Conservation (phyloP, 1,140 invertebrate genomes). For the Eurosta solidaginis region DNA sequence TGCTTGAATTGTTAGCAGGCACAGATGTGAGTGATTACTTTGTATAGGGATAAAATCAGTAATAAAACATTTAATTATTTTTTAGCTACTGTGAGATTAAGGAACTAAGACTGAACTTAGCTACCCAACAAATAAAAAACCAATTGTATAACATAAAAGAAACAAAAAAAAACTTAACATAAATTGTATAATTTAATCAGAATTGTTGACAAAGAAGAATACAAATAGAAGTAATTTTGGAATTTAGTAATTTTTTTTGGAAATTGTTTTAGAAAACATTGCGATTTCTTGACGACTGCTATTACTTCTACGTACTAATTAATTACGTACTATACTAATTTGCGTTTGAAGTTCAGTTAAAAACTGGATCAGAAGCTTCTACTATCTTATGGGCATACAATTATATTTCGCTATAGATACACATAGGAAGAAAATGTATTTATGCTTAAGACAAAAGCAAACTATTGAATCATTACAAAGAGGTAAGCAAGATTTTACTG, state of each 20-base stretch:
- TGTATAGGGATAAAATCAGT: too few relatives aligned
- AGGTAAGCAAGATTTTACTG: neutral
- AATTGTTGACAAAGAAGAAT: neutral
- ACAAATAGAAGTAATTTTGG: conserved; percentile 15
- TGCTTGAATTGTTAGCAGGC: neutral
- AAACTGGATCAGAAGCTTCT: neutral
- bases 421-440: neutral
- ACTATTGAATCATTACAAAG: neutral
- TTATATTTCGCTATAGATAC: conserved; percentile 16
- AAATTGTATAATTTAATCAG: conserved; percentile 10
- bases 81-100: conserved; percentile 16
- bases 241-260: conserved; percentile 20
- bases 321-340: too few relatives aligned
- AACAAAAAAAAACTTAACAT: neutral
- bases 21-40: neutral
- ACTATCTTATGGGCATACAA: neutral
- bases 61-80: too few relatives aligned
- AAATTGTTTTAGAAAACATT: neutral
- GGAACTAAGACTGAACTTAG: conserved; percentile 27
- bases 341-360: too few relatives aligned
- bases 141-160: neutral
- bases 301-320: neutral
- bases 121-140: conserved; percentile 7
- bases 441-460: neutral
- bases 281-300: conserved; percentile 1